A percentile compares a stretch with the other conserved stretches of the same genome.
phyloP scores from a whole-genome alignment of 2,888 invertebrate genomes.

The Agonopterix heracliana region DNA sequence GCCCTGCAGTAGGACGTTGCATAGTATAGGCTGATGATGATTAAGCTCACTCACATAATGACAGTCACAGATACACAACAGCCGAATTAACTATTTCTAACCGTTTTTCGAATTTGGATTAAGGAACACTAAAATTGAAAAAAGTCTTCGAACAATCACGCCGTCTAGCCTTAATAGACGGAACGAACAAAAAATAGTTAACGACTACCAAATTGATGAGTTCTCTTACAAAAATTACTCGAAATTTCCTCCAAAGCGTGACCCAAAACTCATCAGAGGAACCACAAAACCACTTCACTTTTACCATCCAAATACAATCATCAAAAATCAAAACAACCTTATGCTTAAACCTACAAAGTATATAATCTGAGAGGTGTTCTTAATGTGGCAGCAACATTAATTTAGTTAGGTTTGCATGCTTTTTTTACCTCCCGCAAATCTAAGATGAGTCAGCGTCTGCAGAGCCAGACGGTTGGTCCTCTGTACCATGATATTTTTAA shows the following conservation, averaged over 20 bases:
- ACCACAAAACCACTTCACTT: conserved; percentile 7
- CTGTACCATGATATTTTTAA: conserved; percentile 18
- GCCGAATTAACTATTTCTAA: too few relatives aligned
- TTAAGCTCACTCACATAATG: too few relatives aligned
- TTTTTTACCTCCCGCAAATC: conserved; percentile 28
- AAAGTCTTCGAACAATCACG: not conserved
- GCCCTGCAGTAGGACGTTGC: too few relatives aligned
- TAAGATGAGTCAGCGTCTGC: conserved; percentile 54
- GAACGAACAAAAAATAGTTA: conserved; percentile 36
- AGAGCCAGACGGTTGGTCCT: conserved; percentile 35
- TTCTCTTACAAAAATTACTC: conserved; percentile 51
- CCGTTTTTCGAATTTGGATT: not conserved
- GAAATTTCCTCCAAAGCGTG: conserved; percentile 37
- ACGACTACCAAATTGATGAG: conserved; percentile 50
- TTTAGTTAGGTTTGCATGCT: conserved; percentile 18
- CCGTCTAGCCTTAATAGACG: conserved; percentile 5
- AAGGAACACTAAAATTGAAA: not conserved
- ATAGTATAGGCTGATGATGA: too few relatives aligned
- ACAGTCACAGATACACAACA: too few relatives aligned
- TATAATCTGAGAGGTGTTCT: conserved; percentile 21
- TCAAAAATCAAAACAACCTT: conserved; percentile 14
- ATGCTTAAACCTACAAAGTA: conserved; percentile 19
- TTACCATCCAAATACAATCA: not conserved
- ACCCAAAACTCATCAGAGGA: conserved; percentile 22
- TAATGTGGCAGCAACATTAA: conserved; percentile 21